Conservation (phyloP, 2,797 vertebrate species). For the Kryptolebias ocellatus region DNA sequence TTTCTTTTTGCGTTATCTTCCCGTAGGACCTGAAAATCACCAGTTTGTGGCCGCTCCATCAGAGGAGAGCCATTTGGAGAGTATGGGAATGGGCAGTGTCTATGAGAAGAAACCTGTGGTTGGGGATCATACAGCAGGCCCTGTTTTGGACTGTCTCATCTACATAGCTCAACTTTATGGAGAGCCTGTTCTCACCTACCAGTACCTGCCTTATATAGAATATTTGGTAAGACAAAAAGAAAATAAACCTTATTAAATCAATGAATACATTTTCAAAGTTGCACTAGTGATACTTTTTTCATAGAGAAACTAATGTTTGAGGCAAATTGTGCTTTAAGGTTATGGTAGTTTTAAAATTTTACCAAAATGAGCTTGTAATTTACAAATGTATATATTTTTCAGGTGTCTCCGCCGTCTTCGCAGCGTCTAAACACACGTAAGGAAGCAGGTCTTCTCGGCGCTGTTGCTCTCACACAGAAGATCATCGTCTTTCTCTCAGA, state of each 20-base stretch:
- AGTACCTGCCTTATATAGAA: slow-evolving; percentile 97
- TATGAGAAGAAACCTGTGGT: slow-evolving; percentile 91
- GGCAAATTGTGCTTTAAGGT: background rate
- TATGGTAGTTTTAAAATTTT: background rate
- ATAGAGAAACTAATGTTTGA: background rate
- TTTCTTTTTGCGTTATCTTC: background rate
- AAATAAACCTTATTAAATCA: background rate
- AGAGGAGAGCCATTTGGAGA: slow-evolving; percentile 84
- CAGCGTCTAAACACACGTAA: slow-evolving; percentile 95
- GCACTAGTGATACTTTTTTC: background rate
- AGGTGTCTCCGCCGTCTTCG: slow-evolving; percentile 89
- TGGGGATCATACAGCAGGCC: slow-evolving; percentile 90
- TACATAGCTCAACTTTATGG: slow-evolving; percentile 96
- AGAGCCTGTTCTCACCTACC: slow-evolving; percentile 97
- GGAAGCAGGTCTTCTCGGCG: slow-evolving; percentile 93
- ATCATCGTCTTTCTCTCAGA: slow-evolving; percentile 96
- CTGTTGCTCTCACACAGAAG: slow-evolving; percentile 92
- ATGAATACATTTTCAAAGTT: no score
- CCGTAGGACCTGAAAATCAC: slow-evolving; percentile 88
- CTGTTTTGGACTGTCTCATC: slow-evolving; percentile 92
- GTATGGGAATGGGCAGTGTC: slow-evolving; percentile 86
- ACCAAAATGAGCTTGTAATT: background rate
- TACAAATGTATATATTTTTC: slow-evolving; percentile 29
- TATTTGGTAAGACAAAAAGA: slow-evolving; percentile 85
- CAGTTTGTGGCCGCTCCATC: slow-evolving; percentile 84